Evolutionary conservation across 2,113 vertebrate species (phyloP).

Genomic region (Poeciliopsis occidentalis): DNA sequence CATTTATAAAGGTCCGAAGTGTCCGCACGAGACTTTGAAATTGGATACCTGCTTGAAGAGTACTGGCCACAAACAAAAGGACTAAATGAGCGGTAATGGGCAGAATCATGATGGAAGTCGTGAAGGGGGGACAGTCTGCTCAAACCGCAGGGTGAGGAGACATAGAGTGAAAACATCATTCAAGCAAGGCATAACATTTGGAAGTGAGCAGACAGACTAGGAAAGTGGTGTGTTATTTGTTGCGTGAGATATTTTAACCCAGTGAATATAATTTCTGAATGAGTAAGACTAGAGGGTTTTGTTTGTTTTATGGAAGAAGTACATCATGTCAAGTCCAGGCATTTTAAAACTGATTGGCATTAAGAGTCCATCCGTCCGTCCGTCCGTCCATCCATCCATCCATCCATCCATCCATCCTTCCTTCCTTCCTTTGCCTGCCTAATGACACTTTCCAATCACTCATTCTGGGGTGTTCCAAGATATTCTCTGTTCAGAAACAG

Average conservation of each 20-base stretch:
- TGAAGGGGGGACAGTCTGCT: not conserved
- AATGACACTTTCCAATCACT: no score
- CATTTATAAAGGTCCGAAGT: slow-evolving; percentile 3
- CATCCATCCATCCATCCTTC: no score
- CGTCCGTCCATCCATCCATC: no score
- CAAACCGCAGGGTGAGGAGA: not conserved
- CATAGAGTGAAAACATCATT: not conserved
- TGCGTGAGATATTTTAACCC: not conserved
- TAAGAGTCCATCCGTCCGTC: no score
- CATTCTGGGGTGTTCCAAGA: no score
- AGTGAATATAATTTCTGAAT: not conserved
- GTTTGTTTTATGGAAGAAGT: no score
- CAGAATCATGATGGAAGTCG: not conserved
- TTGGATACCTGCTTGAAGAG: slow-evolving; percentile 46
- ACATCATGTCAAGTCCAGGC: no score
- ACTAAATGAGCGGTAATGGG: not conserved
- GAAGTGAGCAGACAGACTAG: not conserved
- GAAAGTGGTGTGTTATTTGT: not conserved
- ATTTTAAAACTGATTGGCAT: no score
- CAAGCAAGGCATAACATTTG: not conserved
- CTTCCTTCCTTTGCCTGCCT: no score
- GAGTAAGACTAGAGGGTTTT: no score
- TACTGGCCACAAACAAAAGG: slow-evolving; percentile 10
- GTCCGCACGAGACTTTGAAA: slow-evolving; percentile 39
- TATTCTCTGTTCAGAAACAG: no score